These are phyloP conservation scores for Piscicola geometra DNA, from an alignment of 2,888 invertebrate species.

Conservation along the genomic window DNA sequence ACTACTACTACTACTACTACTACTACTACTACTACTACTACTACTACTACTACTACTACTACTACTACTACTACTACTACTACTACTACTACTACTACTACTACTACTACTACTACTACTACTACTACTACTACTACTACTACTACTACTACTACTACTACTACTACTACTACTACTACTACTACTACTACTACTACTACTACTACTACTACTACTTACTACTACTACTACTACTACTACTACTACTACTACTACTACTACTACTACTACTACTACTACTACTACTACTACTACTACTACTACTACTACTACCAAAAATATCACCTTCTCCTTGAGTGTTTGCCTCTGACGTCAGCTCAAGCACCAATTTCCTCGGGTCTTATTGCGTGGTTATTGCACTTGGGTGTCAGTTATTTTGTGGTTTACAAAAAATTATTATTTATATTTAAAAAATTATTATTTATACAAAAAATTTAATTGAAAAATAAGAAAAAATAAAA, in stretches of 20 bases:
- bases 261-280: not conserved
- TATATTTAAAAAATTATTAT: no score
- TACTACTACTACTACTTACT: not conserved
- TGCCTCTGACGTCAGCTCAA: no score
- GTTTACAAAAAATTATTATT: no score
- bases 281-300: slow-evolving; percentile 1
- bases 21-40: not conserved
- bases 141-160: not conserved
- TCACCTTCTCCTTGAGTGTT: no score
- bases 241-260: not conserved
- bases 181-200: not conserved
- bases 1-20: not conserved
- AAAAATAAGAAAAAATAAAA: no score
- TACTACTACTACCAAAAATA: no score
- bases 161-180: not conserved
- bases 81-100: not conserved
- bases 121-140: not conserved
- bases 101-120: not conserved
- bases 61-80: not conserved
- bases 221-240: not conserved
- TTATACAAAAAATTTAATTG: no score
- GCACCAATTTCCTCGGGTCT: not conserved
- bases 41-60: not conserved
- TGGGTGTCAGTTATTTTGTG: no score
- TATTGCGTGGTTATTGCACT: no score